Percentiles rank a stretch among this genome's conserved stretches.
Conservation (phyloP, 2,888 invertebrate species). For the Entomobrya proxima region DNA sequence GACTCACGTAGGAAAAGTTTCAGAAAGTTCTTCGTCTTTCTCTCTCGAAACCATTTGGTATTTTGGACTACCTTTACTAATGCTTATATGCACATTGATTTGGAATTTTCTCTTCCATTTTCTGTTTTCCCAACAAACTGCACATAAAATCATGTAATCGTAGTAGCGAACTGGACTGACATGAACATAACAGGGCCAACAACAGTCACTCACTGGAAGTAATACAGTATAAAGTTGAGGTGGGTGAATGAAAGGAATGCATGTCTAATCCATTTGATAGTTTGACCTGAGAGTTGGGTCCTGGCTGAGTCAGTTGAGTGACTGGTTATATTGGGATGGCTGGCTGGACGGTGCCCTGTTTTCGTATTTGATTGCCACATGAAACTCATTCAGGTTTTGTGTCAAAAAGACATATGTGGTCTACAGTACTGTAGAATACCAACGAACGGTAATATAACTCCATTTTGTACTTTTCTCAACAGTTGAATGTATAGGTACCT, state of each 20-base stretch:
- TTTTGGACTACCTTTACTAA: conserved; percentile 2
- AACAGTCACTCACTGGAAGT: background rate
- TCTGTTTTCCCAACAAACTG: conserved; percentile 11
- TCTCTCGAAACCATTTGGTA: background rate
- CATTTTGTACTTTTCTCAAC: background rate
- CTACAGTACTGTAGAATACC: background rate
- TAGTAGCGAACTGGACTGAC: conserved; percentile 5
- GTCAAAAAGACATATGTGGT: background rate
- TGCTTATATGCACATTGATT: conserved; percentile 10
- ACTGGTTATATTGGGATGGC: background rate
- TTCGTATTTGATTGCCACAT: conserved; percentile 7
- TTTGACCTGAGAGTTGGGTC: conserved; percentile 24
- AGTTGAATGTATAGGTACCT: background rate
- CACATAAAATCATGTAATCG: conserved; percentile 24
- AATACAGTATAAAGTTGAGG: background rate
- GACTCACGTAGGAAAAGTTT: background rate
- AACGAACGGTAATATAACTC: background rate
- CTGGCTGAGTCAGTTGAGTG: conserved; percentile 24
- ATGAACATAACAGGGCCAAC: background rate
- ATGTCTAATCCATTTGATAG: conserved; percentile 24
- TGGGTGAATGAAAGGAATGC: conserved; percentile 28
- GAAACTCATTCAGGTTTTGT: conserved; percentile 12
- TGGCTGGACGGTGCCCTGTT: conserved; percentile 16
- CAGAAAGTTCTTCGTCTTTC: background rate
- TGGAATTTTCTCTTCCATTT: background rate